Percentiles rank a stretch among this genome's conserved stretches.
Conservation (phyloP, 2,113 vertebrate genomes). For the Microtus richardsoni region DNA sequence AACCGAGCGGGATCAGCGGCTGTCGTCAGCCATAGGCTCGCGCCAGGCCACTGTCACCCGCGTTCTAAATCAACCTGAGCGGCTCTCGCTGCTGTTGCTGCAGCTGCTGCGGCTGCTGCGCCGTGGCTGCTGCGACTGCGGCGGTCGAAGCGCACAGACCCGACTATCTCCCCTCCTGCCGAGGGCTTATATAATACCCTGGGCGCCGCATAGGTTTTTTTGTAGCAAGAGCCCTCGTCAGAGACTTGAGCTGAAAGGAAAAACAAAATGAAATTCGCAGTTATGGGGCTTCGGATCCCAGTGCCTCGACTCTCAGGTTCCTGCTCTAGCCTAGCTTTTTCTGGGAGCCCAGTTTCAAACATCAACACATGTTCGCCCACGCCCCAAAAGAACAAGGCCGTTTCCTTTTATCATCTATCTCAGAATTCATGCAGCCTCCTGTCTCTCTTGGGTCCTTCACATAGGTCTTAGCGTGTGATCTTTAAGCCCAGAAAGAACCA, state of each 20-base stretch:
- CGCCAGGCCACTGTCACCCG: slow-evolving; percentile 91
- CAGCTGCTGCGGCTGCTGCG: slow-evolving; percentile 71
- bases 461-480: neutral
- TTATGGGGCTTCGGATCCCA: neutral
- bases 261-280: neutral
- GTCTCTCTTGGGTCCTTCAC: neutral
- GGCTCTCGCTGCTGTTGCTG: slow-evolving; percentile 74
- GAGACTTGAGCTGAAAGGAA: neutral
- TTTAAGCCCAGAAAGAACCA: neutral
- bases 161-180: slow-evolving; percentile 59
- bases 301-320: neutral
- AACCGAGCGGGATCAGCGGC: slow-evolving; percentile 92
- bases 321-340: neutral
- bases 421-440: no score
- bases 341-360: neutral
- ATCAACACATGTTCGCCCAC: neutral
- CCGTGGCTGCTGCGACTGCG: neutral
- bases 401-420: neutral
- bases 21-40: slow-evolving; percentile 93
- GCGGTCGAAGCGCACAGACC: neutral
- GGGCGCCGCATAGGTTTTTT: neutral
- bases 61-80: slow-evolving; percentile 82
- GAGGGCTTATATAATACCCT: slow-evolving; percentile 80
- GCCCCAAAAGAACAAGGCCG: neutral
- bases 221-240: neutral